Percentiles rank a stretch among this genome's conserved stretches.
Conservation (phyloP, 2,113 vertebrate species). For the Macquaria ambigua region DNA sequence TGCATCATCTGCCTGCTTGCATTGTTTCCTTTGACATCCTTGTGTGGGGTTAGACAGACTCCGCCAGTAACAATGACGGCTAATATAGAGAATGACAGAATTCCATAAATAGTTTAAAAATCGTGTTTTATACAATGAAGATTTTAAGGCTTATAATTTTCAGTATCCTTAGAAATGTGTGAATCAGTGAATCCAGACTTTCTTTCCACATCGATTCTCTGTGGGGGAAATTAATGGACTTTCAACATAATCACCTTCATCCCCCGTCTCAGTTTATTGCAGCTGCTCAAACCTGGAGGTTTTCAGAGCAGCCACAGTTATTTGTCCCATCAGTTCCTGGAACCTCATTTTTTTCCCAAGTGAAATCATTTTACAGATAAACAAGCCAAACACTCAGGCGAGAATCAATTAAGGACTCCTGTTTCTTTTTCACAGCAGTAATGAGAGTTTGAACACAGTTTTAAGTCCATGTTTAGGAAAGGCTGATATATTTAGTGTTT, state of each 20-base stretch:
- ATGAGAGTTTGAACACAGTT: background rate
- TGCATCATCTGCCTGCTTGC: no score
- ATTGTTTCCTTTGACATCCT: no score
- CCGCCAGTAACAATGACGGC: no score
- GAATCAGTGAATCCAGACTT: background rate
- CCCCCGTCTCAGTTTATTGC: slow-evolving; percentile 23
- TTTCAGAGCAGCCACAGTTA: slow-evolving; percentile 14
- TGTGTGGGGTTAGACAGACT: no score
- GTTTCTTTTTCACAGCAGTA: background rate
- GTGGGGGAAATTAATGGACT: slow-evolving; percentile 43
- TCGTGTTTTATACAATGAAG: no score
- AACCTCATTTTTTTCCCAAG: background rate
- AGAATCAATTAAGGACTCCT: background rate
- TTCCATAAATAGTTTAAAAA: no score
- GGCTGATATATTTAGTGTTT: no score
- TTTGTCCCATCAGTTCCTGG: slow-evolving; percentile 40
- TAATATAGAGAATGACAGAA: no score
- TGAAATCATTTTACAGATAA: slow-evolving; percentile 34
- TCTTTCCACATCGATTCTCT: slow-evolving; percentile 5
- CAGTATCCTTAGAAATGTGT: no score
- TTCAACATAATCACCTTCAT: slow-evolving; percentile 34
- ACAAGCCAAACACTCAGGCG: background rate
- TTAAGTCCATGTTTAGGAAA: background rate
- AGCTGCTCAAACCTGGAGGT: background rate
- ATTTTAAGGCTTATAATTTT: no score